Conservation (phyloP, 2,113 vertebrate genomes). For the Oryzias woworae region DNA sequence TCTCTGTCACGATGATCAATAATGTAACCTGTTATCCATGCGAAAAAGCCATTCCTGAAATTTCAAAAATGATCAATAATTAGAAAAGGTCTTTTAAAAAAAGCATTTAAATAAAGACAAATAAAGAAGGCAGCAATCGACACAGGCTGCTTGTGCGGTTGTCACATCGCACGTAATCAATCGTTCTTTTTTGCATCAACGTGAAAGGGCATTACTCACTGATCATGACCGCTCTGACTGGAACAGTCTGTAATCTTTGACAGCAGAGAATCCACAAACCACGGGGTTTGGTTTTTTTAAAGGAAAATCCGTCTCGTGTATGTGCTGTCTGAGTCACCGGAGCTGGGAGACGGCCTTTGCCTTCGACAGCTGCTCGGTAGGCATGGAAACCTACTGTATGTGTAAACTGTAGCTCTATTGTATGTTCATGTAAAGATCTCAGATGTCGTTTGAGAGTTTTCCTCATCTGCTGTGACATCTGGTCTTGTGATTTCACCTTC, state of each 20-base stretch:
- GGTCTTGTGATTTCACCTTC: slow-evolving; percentile 65
- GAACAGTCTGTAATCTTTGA: background rate
- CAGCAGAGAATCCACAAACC: slow-evolving; percentile 1
- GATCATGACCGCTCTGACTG: slow-evolving; percentile 18
- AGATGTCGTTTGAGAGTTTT: slow-evolving; percentile 64
- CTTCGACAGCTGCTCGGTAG: slow-evolving; percentile 27
- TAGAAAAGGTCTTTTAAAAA: no score
- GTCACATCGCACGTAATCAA: slow-evolving; percentile 9
- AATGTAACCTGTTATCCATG: no score
- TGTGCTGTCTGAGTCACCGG: background rate
- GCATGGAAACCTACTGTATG: slow-evolving; percentile 45
- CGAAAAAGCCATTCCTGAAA: no score
- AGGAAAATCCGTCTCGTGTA: background rate
- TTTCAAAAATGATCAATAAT: no score
- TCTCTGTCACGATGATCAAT: no score
- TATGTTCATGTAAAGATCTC: slow-evolving; percentile 69
- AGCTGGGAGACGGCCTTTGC: background rate
- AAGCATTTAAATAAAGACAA: no score
- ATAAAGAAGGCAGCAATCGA: no score
- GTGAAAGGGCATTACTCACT: slow-evolving; percentile 43
- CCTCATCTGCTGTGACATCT: slow-evolving; percentile 64
- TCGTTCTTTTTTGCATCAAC: slow-evolving; percentile 27
- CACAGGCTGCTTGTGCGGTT: background rate
- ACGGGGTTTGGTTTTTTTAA: background rate
- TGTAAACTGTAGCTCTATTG: slow-evolving; percentile 63